These are phyloP conservation scores for Cerceris ruficornis DNA, from an alignment of 2,888 invertebrate species.

Conservation along the genomic window DNA sequence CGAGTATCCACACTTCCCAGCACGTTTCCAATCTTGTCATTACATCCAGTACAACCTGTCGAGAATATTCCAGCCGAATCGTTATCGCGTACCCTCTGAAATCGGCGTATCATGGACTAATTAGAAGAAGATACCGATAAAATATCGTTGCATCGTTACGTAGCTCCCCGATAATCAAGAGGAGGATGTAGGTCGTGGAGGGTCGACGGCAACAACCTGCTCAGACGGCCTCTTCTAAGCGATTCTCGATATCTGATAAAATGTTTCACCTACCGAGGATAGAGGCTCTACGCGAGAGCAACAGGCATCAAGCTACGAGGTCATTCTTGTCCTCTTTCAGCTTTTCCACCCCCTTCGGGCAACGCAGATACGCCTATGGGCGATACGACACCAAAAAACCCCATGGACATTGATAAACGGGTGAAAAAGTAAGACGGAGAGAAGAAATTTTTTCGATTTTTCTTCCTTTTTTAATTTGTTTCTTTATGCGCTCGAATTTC, in stretches of 20 bases:
- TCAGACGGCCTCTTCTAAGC: constrained; percentile 22
- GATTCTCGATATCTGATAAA: constrained; percentile 55
- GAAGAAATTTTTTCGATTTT: no score
- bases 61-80: background rate
- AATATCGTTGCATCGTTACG: constrained; percentile 7
- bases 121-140: constrained; percentile 24
- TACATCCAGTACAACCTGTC: background rate
- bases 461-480: no score
- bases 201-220: constrained; percentile 22
- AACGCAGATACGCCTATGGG: background rate
- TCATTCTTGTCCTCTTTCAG: background rate
- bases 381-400: background rate
- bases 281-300: constrained; percentile 29
- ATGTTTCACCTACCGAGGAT: constrained; percentile 22
- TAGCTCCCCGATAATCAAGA: constrained; percentile 6
- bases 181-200: constrained; percentile 24
- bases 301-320: constrained; percentile 31
- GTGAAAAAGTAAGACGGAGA: no score
- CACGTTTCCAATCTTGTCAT: background rate
- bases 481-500: no score
- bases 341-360: background rate
- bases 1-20: no score
- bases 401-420: no score
- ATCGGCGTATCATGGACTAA: constrained; percentile 5
- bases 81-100: constrained; percentile 1